Evolutionary conservation across 2,797 vertebrate species (phyloP), one percentile per base, ranked within the genome.

Genomic region (Loriculus beryllinus): DNA sequence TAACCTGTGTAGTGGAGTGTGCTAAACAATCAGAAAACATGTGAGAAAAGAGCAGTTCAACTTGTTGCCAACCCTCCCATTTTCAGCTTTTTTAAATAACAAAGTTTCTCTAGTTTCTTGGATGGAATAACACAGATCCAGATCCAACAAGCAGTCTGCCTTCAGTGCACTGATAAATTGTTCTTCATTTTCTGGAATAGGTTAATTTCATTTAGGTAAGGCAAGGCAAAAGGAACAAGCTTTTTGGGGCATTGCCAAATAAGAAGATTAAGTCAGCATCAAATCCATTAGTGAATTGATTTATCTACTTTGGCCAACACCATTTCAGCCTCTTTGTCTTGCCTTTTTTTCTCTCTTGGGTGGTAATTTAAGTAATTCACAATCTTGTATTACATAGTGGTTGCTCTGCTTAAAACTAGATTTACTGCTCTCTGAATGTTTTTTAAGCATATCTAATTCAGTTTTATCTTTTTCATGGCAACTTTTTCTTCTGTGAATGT

Each of bases 141-240:
- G 40, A 56, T 86, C 86, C 88, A 79, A 31, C 67, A 76, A 76
- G 26, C 54, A 82, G 43, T 64, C 51, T 52, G 60, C 85, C 62
- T 86, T 90, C 92, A 79, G 33, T 88, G 80, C 51, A 59, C 51
- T 95, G 92, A 90, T 82, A 91, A 95, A 96, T 92, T 90, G 54
- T 59, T 88, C 88, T 67, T 93, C 81, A 92, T 94, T 90, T 88
- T 95, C 64, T 75, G 81, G 68, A 94, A 89, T 37, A 74, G 64
- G 68, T 93, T 90, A 93, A 91, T 92, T 92, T 93, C n/a, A 80
- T 95, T 95, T 92, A 52, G 71, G 42, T 80, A 49, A 85, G 57
- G 21, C 65, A 86, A 75, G 60, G 45, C 40, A 85, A 70, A 95
- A 79, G 90, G 35, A 63, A 3, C 37, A 88, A 40, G 21, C 52